These are phyloP conservation scores for Adineta ricciae DNA, from an alignment of 2,888 invertebrate species.

Conservation along the genomic window DNA sequence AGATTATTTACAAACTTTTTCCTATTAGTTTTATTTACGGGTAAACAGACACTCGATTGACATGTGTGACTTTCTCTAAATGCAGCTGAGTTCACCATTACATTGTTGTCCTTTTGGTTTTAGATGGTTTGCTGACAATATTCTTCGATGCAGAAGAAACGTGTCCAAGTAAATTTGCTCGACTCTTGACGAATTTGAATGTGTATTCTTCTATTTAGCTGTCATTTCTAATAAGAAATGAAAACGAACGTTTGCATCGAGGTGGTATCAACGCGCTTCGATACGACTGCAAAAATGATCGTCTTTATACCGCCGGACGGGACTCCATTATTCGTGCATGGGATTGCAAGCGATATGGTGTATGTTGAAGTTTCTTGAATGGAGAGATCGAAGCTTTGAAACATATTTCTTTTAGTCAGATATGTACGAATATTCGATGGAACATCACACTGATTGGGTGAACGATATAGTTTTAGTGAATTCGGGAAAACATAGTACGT, in stretches of 20 bases:
- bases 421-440: slow-evolving; percentile 81
- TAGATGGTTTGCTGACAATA: neutral
- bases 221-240: slow-evolving; percentile 92
- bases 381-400: neutral
- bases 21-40: no score
- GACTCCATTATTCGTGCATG: slow-evolving; percentile 80
- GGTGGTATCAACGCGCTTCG: slow-evolving; percentile 92
- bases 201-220: slow-evolving; percentile 60
- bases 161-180: neutral
- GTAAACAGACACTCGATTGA: no score
- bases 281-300: slow-evolving; percentile 71
- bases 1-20: neutral
- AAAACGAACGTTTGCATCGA: slow-evolving; percentile 80
- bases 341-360: slow-evolving; percentile 10
- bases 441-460: slow-evolving; percentile 89
- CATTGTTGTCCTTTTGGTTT: no score
- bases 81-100: no score
- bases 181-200: neutral
- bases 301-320: slow-evolving; percentile 86
- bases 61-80: no score
- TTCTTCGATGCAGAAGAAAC: neutral
- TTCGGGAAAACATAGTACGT: slow-evolving; percentile 25
- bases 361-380: neutral
- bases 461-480: slow-evolving; percentile 4
- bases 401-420: slow-evolving; percentile 3